Percentiles rank a stretch among this genome's conserved stretches.
Conservation (phyloP, 2,888 invertebrate species). For the Boloria selene region DNA sequence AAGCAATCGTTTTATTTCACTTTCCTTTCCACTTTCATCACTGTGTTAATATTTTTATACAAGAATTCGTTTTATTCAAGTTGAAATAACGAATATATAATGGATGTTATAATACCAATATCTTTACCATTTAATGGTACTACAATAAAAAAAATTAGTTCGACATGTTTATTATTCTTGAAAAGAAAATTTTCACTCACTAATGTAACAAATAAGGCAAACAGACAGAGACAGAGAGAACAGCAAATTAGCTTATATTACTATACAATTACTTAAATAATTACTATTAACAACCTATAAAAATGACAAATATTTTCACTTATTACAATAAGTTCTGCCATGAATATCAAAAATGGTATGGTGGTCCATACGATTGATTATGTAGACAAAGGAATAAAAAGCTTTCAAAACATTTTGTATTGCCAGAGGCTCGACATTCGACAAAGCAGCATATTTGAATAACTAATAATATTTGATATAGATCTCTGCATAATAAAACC, state of each 20-base stretch:
- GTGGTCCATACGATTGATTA: not conserved
- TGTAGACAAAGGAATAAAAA: slow-evolving; percentile 11
- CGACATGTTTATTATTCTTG: too few species aligned
- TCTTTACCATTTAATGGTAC: too few species aligned
- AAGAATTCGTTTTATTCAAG: not conserved
- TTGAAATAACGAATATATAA: not conserved
- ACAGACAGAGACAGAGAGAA: too few species aligned
- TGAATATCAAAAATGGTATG: not conserved
- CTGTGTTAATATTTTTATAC: not conserved
- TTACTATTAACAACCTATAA: too few species aligned
- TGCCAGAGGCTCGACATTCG: slow-evolving; percentile 19
- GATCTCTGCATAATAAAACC: slow-evolving; percentile 38
- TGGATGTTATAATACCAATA: not conserved
- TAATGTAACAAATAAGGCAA: too few species aligned
- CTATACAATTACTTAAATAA: too few species aligned
- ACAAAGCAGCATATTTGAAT: slow-evolving; percentile 37
- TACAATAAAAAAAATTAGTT: too few species aligned
- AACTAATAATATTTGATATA: slow-evolving; percentile 38
- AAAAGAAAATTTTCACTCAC: too few species aligned
- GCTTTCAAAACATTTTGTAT: slow-evolving; percentile 3
- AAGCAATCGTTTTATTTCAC: slow-evolving; percentile 50
- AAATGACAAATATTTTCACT: not conserved
- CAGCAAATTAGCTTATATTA: too few species aligned
- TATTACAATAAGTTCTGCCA: not conserved
- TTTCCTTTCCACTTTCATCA: slow-evolving; percentile 34